Evolutionary conservation across 2,113 vertebrate species (phyloP), one percentile per base, ranked within the genome.

Genomic region (Scortum barcoo): DNA sequence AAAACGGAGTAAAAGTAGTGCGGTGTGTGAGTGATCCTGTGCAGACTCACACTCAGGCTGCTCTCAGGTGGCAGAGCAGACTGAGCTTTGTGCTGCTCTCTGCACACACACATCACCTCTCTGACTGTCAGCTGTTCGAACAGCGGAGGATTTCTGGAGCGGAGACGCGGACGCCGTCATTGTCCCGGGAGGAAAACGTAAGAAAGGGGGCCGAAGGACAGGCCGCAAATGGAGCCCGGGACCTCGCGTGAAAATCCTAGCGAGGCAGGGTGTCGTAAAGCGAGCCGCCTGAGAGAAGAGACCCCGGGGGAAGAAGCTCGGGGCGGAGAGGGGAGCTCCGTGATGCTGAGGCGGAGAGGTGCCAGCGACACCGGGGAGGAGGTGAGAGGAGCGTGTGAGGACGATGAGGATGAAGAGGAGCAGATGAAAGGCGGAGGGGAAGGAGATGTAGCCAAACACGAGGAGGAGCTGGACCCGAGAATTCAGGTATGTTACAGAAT

Each of bases 401-500:
- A 75, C 38, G 84, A 72, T 19, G 84, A 54, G 20, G 80, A 72
- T 2, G 26, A 54, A 7, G 66, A 36, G 56, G 38, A 30, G 1
- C 78, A 51, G 44, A 16, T 50, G 2, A 56, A 77, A 28, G 13
- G 36, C 22, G 40, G 46, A 50, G 74, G 74, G 9, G 88, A 86
- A 8, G 91, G 87, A 1, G 92, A 89, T 7, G 84, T 57, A 1
- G 76, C 73, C 2, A 88, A 92, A 67, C 89, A 92, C 46, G 94
- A 95, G 68, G 95, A 96, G 75, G 95, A 95, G 42, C 68, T 96
- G 57, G 95, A 96, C 58, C 95, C 95, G 7, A 90, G 95, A 79
- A 95, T 96, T 19, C 95, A 96, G 95, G 95, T 91, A 89, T n/a
- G 90, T 50, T 36, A 4, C 14, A 3, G 38, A 61, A 36, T 28